Evolutionary conservation across 2,797 vertebrate species (phyloP).

Genomic region (Brachyalestes nurse): DNA sequence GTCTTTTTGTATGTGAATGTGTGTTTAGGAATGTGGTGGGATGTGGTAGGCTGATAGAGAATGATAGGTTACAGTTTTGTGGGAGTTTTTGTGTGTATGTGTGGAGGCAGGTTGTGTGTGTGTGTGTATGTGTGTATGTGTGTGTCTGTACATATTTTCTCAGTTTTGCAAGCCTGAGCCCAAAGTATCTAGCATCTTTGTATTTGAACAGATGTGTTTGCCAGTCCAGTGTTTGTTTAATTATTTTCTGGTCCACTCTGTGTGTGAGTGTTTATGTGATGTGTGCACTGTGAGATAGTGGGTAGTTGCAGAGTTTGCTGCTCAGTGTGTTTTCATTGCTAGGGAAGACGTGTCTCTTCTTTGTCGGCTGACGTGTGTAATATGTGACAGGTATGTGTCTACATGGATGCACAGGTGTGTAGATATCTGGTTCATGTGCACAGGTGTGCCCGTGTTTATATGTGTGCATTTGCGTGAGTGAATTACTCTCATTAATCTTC

Average conservation of each 20-base stretch:
- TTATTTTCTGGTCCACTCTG: constrained; percentile 7
- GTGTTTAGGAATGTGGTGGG: neutral
- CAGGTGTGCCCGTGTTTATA: neutral
- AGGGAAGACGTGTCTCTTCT: neutral
- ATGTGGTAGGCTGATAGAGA: constrained; percentile 1
- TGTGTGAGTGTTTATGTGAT: neutral
- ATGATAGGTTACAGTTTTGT: neutral
- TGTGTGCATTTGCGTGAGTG: neutral
- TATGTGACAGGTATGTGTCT: neutral
- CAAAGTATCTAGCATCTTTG: constrained; percentile 9
- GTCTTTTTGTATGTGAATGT: too few species aligned
- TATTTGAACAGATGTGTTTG: constrained; percentile 50
- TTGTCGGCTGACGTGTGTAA: constrained; percentile 6
- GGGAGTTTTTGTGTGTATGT: neutral
- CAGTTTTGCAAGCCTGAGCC: constrained; percentile 12
- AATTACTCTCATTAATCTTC: neutral
- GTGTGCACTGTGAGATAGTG: constrained; percentile 9
- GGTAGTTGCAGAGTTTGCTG: neutral
- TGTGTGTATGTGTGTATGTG: constrained; percentile 41
- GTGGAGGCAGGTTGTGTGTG: neutral
- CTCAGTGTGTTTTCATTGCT: constrained; percentile 19
- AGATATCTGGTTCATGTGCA: neutral
- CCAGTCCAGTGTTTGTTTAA: neutral
- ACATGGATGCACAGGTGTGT: neutral
- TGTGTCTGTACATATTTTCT: constrained; percentile 48